phyloP scores from a whole-genome alignment of 2,888 invertebrate genomes.

The Digitonthophagus gazella region DNA sequence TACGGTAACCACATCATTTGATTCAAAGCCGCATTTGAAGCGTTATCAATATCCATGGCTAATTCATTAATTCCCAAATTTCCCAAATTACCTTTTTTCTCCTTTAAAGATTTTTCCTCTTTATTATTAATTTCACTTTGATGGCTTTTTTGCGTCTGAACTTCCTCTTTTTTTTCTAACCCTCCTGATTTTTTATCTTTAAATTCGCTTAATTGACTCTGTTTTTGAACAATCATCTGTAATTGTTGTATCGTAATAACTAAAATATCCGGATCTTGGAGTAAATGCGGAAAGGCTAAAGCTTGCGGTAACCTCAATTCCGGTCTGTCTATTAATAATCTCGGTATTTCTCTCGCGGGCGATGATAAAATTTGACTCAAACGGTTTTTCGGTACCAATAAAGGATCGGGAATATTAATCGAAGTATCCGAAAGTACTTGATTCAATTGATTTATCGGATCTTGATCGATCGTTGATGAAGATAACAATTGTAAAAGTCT shows the following conservation, averaged over 20 bases:
- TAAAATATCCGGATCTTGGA: conserved; percentile 75
- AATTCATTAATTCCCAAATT: conserved; percentile 46
- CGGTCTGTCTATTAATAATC: conserved; percentile 67
- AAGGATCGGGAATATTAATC: conserved; percentile 76
- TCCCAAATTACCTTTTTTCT: conserved; percentile 26
- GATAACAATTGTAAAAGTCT: conserved; percentile 52
- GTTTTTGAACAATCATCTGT: conserved; percentile 62
- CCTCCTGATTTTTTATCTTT: conserved; percentile 21
- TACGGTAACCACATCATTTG: conserved; percentile 77
- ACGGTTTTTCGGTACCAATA: conserved; percentile 75
- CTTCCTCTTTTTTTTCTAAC: conserved; percentile 23
- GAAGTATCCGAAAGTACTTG: conserved; percentile 65
- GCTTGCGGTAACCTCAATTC: conserved; percentile 74
- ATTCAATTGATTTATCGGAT: conserved; percentile 70
- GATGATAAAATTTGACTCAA: conserved; percentile 68
- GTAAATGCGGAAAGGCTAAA: conserved; percentile 66
- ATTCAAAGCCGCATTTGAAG: conserved; percentile 66
- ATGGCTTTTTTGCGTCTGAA: conserved; percentile 25
- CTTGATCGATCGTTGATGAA: conserved; percentile 50
- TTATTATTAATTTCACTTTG: conserved; percentile 23
- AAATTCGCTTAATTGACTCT: conserved; percentile 47
- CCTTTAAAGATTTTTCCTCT: conserved; percentile 23
- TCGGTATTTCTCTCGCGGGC: conserved; percentile 75
- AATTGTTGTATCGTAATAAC: conserved; percentile 75
- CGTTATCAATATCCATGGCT: conserved; percentile 67